A percentile compares a stretch with the other conserved stretches of the same genome.
Evolutionary conservation across 2,797 vertebrate genomes (phyloP).

Genomic region (Gastrophryne carolinensis): DNA sequence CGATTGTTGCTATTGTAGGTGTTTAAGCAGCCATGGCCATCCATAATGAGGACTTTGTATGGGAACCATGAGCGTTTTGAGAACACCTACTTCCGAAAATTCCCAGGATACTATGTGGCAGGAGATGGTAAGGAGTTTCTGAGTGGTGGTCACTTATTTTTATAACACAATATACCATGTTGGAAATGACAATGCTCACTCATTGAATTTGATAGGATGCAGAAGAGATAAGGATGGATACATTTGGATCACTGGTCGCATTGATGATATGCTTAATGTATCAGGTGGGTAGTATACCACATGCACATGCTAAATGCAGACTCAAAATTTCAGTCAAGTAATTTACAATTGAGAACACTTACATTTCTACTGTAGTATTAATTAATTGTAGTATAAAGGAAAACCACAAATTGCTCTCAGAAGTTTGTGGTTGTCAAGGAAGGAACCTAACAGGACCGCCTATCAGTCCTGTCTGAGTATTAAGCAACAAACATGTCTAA

Average conservation of each 20-base stretch:
- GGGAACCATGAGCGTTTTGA: slow-evolving; percentile 76
- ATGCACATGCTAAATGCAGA: too few relatives aligned
- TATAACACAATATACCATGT: neutral
- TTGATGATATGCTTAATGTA: slow-evolving; percentile 83
- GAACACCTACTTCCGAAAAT: slow-evolving; percentile 79
- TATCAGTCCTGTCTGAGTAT: too few relatives aligned
- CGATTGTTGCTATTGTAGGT: slow-evolving; percentile 61
- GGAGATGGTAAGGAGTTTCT: slow-evolving; percentile 71
- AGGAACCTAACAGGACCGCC: too few relatives aligned
- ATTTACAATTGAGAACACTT: too few relatives aligned
- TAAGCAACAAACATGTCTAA: too few relatives aligned
- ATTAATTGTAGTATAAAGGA: too few relatives aligned
- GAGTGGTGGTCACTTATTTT: neutral
- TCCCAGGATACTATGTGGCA: slow-evolving; percentile 78
- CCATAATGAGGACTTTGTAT: slow-evolving; percentile 76
- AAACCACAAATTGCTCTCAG: too few relatives aligned
- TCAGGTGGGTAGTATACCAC: slow-evolving; percentile 78
- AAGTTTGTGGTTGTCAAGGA: too few relatives aligned
- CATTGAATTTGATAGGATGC: slow-evolving; percentile 67
- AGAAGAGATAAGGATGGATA: slow-evolving; percentile 79
- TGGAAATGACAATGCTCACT: neutral
- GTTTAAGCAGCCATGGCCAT: slow-evolving; percentile 78
- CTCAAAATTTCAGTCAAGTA: too few relatives aligned
- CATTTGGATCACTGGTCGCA: slow-evolving; percentile 82
- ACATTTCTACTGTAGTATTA: too few relatives aligned